Percentiles rank a stretch among this genome's conserved stretches.
These are phyloP conservation scores for Pseudorhombus dupliciocellatus DNA, from an alignment of 2,113 vertebrate genomes.

Conservation along the genomic window DNA sequence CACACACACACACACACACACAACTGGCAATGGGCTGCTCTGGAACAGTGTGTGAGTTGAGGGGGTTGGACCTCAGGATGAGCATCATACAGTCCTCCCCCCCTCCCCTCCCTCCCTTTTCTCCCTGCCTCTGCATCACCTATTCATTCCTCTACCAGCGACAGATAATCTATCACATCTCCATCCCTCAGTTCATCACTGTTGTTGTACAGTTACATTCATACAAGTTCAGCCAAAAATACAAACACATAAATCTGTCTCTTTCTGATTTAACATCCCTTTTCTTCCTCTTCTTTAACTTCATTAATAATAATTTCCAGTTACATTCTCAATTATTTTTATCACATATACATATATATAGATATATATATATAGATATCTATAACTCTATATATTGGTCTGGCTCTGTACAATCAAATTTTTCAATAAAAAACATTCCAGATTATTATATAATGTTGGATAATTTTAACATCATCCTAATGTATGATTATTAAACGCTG, in stretches of 20 bases:
- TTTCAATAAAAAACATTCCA: no score
- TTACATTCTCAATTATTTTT: no score
- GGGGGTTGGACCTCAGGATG: not conserved
- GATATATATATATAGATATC: no score
- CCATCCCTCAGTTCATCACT: not conserved
- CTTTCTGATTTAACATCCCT: not conserved
- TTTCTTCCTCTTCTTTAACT: no score
- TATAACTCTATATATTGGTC: no score
- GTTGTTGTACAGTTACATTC: not conserved
- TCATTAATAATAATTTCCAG: no score
- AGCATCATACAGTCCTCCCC: not conserved
- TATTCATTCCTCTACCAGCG: not conserved
- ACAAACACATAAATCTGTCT: no score
- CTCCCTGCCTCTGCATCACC: not conserved
- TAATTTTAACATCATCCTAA: no score
- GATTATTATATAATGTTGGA: not conserved
- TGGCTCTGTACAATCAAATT: no score
- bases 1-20: conserved; percentile 9
- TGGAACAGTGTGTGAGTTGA: conserved; percentile 21
- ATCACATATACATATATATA: no score
- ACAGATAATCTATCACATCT: conserved; percentile 1
- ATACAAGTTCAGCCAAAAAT: not conserved
- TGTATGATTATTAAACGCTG: not conserved
- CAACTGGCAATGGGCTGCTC: conserved; percentile 28
- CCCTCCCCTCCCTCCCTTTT: not conserved